These are phyloP conservation scores for Limnephilus auricula DNA, from an alignment of 2,888 invertebrate genomes.

Conservation along the genomic window DNA sequence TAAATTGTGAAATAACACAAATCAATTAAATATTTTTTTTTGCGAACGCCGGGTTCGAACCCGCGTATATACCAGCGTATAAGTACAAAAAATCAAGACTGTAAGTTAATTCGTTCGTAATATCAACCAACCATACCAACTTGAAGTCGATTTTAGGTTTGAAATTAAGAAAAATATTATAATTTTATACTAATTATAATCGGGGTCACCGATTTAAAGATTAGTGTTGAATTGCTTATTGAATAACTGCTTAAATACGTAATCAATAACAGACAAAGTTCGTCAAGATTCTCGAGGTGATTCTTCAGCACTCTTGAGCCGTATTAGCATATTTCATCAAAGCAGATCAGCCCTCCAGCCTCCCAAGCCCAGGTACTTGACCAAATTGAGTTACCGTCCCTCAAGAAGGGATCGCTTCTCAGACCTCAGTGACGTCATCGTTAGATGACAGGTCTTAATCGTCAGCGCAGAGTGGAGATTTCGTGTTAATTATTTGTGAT, in stretches of 20 bases:
- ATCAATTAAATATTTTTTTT: too few species aligned
- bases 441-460: slow-evolving; percentile 45
- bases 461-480: not conserved
- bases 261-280: slow-evolving; percentile 49
- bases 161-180: too few species aligned
- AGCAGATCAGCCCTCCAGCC: slow-evolving; percentile 51
- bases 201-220: not conserved
- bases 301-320: slow-evolving; percentile 46
- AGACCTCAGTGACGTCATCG: slow-evolving; percentile 30
- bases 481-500: not conserved
- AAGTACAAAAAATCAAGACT: too few species aligned
- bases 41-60: too few species aligned
- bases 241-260: not conserved
- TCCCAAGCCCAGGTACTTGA: slow-evolving; percentile 54
- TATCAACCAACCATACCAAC: too few species aligned
- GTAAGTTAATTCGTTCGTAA: too few species aligned
- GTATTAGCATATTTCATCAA: slow-evolving; percentile 63
- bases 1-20: too few species aligned
- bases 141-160: too few species aligned
- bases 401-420: slow-evolving; percentile 42
- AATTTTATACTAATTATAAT: too few species aligned
- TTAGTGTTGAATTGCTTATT: not conserved
- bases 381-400: slow-evolving; percentile 63
- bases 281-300: slow-evolving; percentile 43
- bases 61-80: too few species aligned